Conservation (phyloP, 2,797 vertebrate species). For the Brachymystax lenok region DNA sequence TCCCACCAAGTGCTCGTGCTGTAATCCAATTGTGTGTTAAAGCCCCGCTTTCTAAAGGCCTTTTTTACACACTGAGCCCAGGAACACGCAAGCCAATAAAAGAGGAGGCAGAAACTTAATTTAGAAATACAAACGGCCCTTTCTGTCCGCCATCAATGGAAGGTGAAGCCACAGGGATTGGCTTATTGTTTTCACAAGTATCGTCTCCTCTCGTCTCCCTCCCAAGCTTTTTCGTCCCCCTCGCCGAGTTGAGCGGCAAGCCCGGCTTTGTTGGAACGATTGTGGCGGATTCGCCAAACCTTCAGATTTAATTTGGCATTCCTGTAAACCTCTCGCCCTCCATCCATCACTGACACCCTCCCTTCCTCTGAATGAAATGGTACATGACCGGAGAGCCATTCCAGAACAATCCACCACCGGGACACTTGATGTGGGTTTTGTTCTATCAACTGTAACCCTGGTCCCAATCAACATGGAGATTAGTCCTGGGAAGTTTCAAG, state of each 20-base stretch:
- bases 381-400: not conserved
- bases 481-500: too few relatives aligned
- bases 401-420: not conserved
- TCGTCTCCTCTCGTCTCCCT: slow-evolving; percentile 36
- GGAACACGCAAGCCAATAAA: slow-evolving; percentile 63
- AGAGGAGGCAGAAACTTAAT: slow-evolving; percentile 65
- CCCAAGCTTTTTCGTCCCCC: not conserved
- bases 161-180: slow-evolving; percentile 57
- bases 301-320: slow-evolving; percentile 28
- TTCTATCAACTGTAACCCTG: not conserved
- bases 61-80: slow-evolving; percentile 59
- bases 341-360: not conserved
- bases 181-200: slow-evolving; percentile 61
- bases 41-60: slow-evolving; percentile 59
- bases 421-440: not conserved
- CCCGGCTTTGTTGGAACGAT: slow-evolving; percentile 24
- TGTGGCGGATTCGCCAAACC: slow-evolving; percentile 24
- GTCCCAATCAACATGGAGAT: not conserved
- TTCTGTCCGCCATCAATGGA: slow-evolving; percentile 56
- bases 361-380: not conserved
- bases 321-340: slow-evolving; percentile 9
- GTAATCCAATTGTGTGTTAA: slow-evolving; percentile 70
- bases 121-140: slow-evolving; percentile 65
- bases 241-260: not conserved
- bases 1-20: slow-evolving; percentile 59